Conservation (phyloP, 2,113 vertebrate species). For the Callipepla californica region DNA sequence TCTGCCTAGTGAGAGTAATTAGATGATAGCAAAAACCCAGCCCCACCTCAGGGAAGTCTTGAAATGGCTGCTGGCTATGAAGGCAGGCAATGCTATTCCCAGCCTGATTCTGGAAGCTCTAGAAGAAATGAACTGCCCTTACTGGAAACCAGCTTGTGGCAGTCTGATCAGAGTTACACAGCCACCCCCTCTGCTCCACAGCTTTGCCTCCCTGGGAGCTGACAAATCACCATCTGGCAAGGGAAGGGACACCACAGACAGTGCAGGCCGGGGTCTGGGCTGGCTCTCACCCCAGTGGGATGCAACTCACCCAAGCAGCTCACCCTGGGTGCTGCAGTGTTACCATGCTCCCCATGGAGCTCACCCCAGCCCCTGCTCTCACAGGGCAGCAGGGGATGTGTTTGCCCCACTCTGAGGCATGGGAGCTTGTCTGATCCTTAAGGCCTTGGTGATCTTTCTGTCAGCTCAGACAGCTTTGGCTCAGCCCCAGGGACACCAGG, state of each 20-base stretch:
- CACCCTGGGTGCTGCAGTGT: background rate
- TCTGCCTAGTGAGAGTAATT: background rate
- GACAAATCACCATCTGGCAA: background rate
- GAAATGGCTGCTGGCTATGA: background rate
- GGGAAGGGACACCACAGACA: fast-evolving
- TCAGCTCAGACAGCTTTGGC: background rate
- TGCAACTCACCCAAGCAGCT: fast-evolving
- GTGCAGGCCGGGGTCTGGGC: fast-evolving
- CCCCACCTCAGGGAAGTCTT: background rate
- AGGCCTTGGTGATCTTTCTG: background rate
- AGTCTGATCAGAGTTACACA: background rate
- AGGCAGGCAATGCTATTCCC: background rate
- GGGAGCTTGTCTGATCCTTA: background rate
- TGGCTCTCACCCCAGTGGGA: background rate
- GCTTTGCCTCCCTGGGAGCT: background rate
- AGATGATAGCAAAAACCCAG: background rate
- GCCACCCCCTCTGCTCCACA: background rate
- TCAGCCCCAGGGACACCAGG: background rate
- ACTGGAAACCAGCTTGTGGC: background rate
- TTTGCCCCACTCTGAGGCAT: fast-evolving
- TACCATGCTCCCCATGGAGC: background rate
- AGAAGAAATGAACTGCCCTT: conserved; percentile 22
- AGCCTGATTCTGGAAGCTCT: background rate
- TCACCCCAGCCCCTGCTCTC: background rate
- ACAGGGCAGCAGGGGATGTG: fast-evolving